Evolutionary conservation across 2,113 vertebrate species (phyloP), one percentile per base, ranked within the genome.

Genomic region (Talpa occidentalis): DNA sequence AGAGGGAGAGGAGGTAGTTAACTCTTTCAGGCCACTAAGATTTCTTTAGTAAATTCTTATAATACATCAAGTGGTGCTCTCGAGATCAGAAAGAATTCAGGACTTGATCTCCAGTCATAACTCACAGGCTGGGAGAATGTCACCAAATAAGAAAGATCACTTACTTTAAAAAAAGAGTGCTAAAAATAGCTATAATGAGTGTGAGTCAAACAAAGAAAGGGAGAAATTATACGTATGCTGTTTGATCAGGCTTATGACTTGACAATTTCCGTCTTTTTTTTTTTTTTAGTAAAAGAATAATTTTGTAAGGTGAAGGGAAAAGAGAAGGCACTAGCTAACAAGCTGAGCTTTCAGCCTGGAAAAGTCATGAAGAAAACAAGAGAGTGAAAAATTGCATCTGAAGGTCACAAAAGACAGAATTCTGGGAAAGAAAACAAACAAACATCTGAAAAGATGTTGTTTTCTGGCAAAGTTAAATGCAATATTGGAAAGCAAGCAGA

Each of bases 111-210:
- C 67, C 21, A 52, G 22, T 5, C 60, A 64, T 26, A 70, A 95
- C 84, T 91, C 73, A 82, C 22, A 64, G 66, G 70, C 54, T 93
- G 86, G 83, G 42, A 96, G 93, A 83, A 72, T 88, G 49, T 91
- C 69, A 82, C 59, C 77, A 44, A 89, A 40, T 88, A 52, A 79
- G 67, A 93, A 94, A 92, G 73, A 26, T 77, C 88, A 52, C 44
- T 88, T 77, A 42, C 40, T 83, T 93, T 37, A 81, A 90, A 47
- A 35, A 69, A 30, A 91, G 82, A 5, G 22, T 69, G 54, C 62
- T 88, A 93, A 94, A 97, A 87, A 91, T 84, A 95, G 77, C 54
- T 88, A 24, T 40, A 44, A 64, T 40, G 17, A 62, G 79, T 54
- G 5, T 49, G n/a, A 90, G 40, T 47, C 64, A 84, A 76, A 76